Percentiles rank a stretch among this genome's conserved stretches.
Conservation (phyloP, 2,888 invertebrate species). For the Spatulosminthurus flaviceps region DNA sequence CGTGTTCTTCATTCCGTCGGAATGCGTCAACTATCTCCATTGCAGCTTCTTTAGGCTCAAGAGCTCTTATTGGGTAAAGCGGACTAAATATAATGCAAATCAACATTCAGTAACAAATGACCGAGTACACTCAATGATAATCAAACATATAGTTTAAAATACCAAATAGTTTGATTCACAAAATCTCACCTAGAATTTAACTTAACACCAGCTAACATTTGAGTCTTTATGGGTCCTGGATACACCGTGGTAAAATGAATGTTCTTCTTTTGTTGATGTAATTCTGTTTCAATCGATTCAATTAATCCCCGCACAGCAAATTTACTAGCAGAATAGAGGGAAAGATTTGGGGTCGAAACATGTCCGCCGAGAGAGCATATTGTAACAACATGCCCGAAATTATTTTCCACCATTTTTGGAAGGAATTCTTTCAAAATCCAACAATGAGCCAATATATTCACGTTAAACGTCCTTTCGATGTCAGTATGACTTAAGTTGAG, state of each 20-base stretch:
- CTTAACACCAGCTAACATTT: conserved; percentile 70
- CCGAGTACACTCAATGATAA: too few relatives aligned
- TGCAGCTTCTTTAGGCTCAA: conserved; percentile 72
- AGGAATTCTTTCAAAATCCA: conserved; percentile 73
- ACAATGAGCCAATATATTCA: conserved; percentile 73
- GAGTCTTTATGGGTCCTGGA: conserved; percentile 72
- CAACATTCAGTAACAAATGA: too few relatives aligned
- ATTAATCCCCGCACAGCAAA: conserved; percentile 75
- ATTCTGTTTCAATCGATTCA: conserved; percentile 73
- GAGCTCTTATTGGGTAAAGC: conserved; percentile 68
- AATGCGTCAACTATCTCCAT: conserved; percentile 72
- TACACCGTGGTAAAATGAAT: conserved; percentile 73
- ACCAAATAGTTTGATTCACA: too few relatives aligned
- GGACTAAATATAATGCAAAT: too few relatives aligned
- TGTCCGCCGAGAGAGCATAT: conserved; percentile 74
- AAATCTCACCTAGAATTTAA: conserved; percentile 63
- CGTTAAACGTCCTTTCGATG: conserved; percentile 71
- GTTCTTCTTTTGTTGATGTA: conserved; percentile 69
- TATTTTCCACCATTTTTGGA: conserved; percentile 72
- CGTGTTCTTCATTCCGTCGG: conserved; percentile 72
- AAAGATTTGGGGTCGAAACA: conserved; percentile 71
- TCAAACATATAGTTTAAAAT: too few relatives aligned
- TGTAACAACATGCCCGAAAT: conserved; percentile 72
- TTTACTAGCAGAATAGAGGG: conserved; percentile 74
- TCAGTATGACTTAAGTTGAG: conserved; percentile 74